phyloP scores from a whole-genome alignment of 2,797 vertebrate genomes.

The Agapornis canus region DNA sequence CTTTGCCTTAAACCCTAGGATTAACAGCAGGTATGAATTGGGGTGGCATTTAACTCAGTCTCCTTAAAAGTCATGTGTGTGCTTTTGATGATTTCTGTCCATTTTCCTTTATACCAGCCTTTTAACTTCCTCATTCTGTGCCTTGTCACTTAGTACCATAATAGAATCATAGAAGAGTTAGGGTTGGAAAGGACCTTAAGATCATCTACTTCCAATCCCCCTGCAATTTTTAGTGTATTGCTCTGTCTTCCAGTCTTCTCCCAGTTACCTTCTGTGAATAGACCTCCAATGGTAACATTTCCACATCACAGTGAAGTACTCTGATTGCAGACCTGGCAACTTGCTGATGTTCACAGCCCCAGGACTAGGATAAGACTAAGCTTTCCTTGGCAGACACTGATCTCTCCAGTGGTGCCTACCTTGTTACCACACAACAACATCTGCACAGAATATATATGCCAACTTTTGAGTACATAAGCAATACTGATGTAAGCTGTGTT shows the following conservation, averaged over 20 bases:
- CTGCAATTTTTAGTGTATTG: not conserved
- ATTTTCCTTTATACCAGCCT: not conserved
- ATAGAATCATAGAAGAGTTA: too few species aligned
- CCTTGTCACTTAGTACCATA: not conserved
- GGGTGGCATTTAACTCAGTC: not conserved
- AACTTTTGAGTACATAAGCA: not conserved
- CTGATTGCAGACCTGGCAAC: not conserved
- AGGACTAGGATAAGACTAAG: not conserved
- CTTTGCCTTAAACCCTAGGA: not conserved
- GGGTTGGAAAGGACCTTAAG: too few species aligned
- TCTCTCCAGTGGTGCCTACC: not conserved
- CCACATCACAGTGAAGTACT: not conserved
- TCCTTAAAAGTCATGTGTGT: not conserved
- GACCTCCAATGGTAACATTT: rapidly evolving
- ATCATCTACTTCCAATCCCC: too few species aligned
- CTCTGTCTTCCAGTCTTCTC: not conserved
- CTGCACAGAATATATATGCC: not conserved
- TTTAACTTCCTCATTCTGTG: not conserved
- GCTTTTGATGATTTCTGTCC: not conserved
- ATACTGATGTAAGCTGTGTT: not conserved
- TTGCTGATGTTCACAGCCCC: not conserved
- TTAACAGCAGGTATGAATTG: not conserved
- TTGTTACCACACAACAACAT: not conserved
- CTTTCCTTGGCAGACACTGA: not conserved
- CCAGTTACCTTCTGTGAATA: not conserved